Percentiles rank a stretch among this genome's conserved stretches.
Conservation (phyloP, 1,140 invertebrate species). For the Amyelois transitella region DNA sequence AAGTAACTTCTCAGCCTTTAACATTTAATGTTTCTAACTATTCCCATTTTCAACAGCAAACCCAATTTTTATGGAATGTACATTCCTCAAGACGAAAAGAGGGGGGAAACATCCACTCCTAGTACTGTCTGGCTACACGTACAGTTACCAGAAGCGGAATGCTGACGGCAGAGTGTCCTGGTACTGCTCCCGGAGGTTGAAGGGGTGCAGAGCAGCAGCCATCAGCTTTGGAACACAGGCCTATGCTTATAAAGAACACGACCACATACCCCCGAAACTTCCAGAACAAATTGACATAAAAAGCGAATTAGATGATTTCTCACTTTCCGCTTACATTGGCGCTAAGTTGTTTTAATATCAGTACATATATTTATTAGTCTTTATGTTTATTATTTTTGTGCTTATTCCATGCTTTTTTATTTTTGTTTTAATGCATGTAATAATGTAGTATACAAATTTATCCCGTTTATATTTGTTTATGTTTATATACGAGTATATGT, state of each 20-base stretch:
- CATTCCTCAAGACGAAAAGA: slow-evolving; percentile 57
- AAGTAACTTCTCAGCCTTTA: too few relatives aligned
- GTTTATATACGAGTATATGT: too few relatives aligned
- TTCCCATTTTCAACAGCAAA: background rate
- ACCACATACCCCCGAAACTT: slow-evolving; percentile 48
- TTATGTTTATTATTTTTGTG: too few relatives aligned
- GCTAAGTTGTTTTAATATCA: background rate
- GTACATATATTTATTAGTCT: background rate
- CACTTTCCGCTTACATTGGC: background rate
- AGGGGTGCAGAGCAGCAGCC: slow-evolving; percentile 55
- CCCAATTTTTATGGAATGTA: slow-evolving; percentile 27
- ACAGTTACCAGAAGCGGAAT: slow-evolving; percentile 62
- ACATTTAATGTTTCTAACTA: background rate
- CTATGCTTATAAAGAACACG: slow-evolving; percentile 40
- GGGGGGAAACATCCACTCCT: slow-evolving; percentile 59
- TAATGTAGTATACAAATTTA: too few relatives aligned
- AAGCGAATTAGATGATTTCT: background rate
- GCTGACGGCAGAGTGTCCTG: slow-evolving; percentile 57
- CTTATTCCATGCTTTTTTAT: too few relatives aligned
- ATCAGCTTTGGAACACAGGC: slow-evolving; percentile 46
- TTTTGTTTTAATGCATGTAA: too few relatives aligned
- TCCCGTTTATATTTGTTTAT: too few relatives aligned
- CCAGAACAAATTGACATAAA: slow-evolving; percentile 15
- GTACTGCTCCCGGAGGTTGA: slow-evolving; percentile 61
- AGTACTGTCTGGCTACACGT: slow-evolving; percentile 49